Base-by-base conservation (phyloP, 2,888 invertebrate genomes). In the Furcula furcula region DNA sequence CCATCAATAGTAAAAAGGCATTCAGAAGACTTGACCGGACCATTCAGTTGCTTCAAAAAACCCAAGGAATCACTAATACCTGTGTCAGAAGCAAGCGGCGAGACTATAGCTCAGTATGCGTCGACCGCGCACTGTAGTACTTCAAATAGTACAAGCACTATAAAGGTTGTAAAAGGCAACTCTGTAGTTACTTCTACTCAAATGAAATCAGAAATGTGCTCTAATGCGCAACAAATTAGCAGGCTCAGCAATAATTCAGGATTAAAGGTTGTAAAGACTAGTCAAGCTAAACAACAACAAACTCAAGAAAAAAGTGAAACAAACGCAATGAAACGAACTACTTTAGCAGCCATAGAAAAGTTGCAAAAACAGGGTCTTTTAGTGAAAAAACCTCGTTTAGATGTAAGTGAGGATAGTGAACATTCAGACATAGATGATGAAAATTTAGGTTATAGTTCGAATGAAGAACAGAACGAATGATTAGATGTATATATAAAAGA, bases 31-130 rank as follows among this genome's bases (percentile, higher is more conserved):
- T 15, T 47, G 2, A 36, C 59, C 4, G 78, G 76, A 6, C 79
- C 76, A 29, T 84, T 83, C 30, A 79, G 78, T 58, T 81, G 79
- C 57, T 84, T 86, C 44, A 88, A 87, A 53, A 86, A 81, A 50
- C 74, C 80, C 7, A 86, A 83, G 49, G 84, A 86, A 44, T 76
- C 79, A 4, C 55, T 79, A 3, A 69, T 76, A 32, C 71, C 77
- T 3, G 65, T 56, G 14, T 51, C 71, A 20, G 82, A 81, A 36
- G 43, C 74, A 28, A 56, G 65, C 11, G 65, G 59, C 23, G 65
- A 69, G 12, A 44, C 62, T 1, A 37, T 56, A 2, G 48, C 68
- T 7, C 70, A 82, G 20, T 74, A 66, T 31, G 59, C 70, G 3
- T 60, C 77, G 6, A 62, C 73, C 1, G 63, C 78, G 11, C 76